These are phyloP conservation scores for Erethizon dorsatum DNA, from an alignment of 2,797 vertebrate species.

Conservation along the genomic window DNA sequence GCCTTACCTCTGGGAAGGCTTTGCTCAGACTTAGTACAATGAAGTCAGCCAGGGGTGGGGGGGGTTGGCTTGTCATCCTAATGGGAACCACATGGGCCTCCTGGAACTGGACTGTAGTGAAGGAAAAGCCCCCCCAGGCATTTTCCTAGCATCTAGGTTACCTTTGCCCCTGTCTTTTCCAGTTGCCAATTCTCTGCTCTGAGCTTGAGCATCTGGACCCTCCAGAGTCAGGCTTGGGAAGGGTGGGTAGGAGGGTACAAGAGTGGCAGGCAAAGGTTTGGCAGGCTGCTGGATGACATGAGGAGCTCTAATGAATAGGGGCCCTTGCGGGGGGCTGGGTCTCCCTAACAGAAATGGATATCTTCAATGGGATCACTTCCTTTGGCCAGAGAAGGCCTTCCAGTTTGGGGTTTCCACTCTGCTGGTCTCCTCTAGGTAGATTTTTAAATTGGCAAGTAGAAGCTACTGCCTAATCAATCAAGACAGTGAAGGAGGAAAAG, in stretches of 20 bases:
- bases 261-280: background rate
- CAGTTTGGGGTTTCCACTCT: background rate
- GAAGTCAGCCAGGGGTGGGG: conserved; percentile 85
- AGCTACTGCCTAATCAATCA: background rate
- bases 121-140: conserved; percentile 72
- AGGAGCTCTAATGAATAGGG: background rate
- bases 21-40: conserved; percentile 78
- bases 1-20: conserved; percentile 86
- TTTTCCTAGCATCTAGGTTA: conserved; percentile 72
- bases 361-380: background rate
- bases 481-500: background rate
- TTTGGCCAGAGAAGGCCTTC: conserved; percentile 40
- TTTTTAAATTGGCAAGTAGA: background rate
- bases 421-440: background rate
- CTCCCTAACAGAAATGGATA: background rate
- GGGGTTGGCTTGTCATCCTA: conserved; percentile 82
- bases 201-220: conserved; percentile 63
- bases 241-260: background rate
- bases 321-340: background rate
- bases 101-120: conserved; percentile 69
- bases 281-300: background rate
- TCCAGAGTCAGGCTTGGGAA: background rate
- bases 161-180: conserved; percentile 70
- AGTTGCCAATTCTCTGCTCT: conserved; percentile 41
- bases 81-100: conserved; percentile 83